A percentile compares a stretch with the other conserved stretches of the same genome.
These are phyloP conservation scores for Drosophila elegans DNA, from an alignment of 1,140 invertebrate species.

Conservation along the genomic window DNA sequence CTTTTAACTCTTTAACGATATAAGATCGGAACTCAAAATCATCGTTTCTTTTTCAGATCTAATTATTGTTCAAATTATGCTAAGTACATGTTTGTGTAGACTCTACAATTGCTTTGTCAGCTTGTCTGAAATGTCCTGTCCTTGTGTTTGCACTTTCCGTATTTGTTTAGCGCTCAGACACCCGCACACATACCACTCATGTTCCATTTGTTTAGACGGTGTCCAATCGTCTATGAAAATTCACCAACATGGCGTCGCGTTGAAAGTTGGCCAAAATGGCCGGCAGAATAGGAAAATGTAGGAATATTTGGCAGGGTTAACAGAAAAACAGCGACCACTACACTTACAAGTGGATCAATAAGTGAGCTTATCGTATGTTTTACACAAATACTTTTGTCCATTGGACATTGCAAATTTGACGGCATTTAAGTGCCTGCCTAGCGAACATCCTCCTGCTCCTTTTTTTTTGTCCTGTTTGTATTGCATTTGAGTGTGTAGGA, in stretches of 20 bases:
- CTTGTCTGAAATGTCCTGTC: neutral
- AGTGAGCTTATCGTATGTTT: slow-evolving; percentile 76
- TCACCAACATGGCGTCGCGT: slow-evolving; percentile 64
- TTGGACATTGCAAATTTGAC: slow-evolving; percentile 70
- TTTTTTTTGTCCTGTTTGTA: slow-evolving; percentile 19
- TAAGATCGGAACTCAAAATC: too few species aligned
- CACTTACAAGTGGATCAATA: slow-evolving; percentile 72
- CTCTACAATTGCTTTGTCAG: slow-evolving; percentile 39
- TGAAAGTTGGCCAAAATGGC: slow-evolving; percentile 58
- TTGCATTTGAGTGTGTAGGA: neutral
- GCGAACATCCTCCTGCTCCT: slow-evolving; percentile 21
- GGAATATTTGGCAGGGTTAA: neutral
- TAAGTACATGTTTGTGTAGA: slow-evolving; percentile 47
- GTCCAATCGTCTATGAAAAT: slow-evolving; percentile 79
- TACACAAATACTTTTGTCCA: slow-evolving; percentile 79
- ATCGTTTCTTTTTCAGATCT: slow-evolving; percentile 11
- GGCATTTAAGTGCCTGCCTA: slow-evolving; percentile 63
- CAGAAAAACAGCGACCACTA: slow-evolving; percentile 41
- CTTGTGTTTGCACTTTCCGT: slow-evolving; percentile 45
- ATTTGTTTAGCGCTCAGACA: slow-evolving; percentile 44
- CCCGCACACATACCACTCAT: slow-evolving; percentile 1
- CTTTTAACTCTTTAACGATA: too few species aligned
- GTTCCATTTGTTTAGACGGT: slow-evolving; percentile 74
- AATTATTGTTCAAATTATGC: slow-evolving; percentile 75
- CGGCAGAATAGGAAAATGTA: neutral